A percentile compares a stretch with the other conserved stretches of the same genome.
phyloP scores from a whole-genome alignment of 2,113 vertebrate species.

The Cyphomyrus plagiostoma region DNA sequence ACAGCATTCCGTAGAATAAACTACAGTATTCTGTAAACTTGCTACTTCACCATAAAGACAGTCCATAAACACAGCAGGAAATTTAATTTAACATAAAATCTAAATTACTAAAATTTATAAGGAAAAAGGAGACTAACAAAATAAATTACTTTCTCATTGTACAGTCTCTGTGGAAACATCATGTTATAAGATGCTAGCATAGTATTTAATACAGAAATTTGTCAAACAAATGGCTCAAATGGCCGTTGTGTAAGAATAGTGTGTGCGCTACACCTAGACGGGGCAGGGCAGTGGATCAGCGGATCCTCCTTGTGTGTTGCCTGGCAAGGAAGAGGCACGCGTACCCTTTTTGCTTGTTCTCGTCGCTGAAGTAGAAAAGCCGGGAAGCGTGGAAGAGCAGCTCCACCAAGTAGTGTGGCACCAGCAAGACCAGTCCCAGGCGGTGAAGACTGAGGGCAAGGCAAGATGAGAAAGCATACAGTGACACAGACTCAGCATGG shows the following conservation, averaged over 20 bases:
- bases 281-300: neutral
- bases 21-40: neutral
- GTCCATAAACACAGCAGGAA: neutral
- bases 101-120: neutral
- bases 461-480: neutral
- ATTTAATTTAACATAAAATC: neutral
- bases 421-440: constrained; percentile 69
- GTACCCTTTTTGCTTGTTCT: constrained; percentile 79
- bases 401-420: constrained; percentile 78
- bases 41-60: neutral
- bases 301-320: neutral
- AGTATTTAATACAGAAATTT: neutral
- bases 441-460: constrained; percentile 61
- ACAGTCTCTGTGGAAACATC: neutral
- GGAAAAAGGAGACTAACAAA: neutral
- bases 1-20: too few species aligned
- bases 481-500: neutral
- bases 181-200: neutral
- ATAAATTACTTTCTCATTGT: neutral
- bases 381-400: constrained; percentile 75
- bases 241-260: neutral
- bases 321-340: neutral
- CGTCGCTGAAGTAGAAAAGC: constrained; percentile 77
- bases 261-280: neutral
- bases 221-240: neutral